These are phyloP conservation scores for Papilio demoleus DNA, from an alignment of 2,888 invertebrate species.

Conservation along the genomic window DNA sequence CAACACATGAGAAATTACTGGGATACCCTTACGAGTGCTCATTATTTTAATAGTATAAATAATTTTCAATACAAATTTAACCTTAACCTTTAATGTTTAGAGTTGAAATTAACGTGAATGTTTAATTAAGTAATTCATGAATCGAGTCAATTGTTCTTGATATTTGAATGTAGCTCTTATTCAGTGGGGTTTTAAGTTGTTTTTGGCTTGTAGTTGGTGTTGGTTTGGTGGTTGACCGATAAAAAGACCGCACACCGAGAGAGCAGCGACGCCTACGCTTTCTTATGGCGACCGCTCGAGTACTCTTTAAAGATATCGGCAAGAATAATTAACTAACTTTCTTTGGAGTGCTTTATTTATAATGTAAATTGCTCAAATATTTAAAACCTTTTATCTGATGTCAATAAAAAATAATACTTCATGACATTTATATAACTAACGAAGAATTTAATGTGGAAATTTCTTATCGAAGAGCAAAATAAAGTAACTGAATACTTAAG, in stretches of 20 bases:
- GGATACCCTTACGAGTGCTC: constrained; percentile 75
- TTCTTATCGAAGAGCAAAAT: too few relatives aligned
- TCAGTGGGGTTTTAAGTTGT: constrained; percentile 43
- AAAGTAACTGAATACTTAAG: too few relatives aligned
- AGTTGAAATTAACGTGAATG: constrained; percentile 48
- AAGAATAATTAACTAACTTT: constrained; percentile 58
- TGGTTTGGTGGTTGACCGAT: constrained; percentile 59
- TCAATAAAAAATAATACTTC: constrained; percentile 18
- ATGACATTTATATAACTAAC: not conserved
- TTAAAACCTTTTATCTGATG: constrained; percentile 32
- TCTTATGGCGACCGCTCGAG: constrained; percentile 59
- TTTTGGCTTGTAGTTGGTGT: constrained; percentile 47
- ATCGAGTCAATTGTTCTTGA: constrained; percentile 44
- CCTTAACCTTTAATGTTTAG: constrained; percentile 49
- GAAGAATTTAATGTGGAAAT: too few relatives aligned
- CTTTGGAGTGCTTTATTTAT: constrained; percentile 45
- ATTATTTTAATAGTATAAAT: constrained; percentile 79
- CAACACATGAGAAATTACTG: constrained; percentile 78
- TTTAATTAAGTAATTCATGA: constrained; percentile 52
- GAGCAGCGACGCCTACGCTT: constrained; percentile 69
- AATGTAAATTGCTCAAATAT: constrained; percentile 19
- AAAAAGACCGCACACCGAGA: constrained; percentile 70
- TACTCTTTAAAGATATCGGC: constrained; percentile 54
- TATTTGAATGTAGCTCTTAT: constrained; percentile 49
- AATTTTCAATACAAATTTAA: constrained; percentile 47